A percentile compares a stretch with the other conserved stretches of the same genome.
Evolutionary conservation across 1,140 invertebrate genomes (phyloP).

Genomic region (Leptopilina boulardi): DNA sequence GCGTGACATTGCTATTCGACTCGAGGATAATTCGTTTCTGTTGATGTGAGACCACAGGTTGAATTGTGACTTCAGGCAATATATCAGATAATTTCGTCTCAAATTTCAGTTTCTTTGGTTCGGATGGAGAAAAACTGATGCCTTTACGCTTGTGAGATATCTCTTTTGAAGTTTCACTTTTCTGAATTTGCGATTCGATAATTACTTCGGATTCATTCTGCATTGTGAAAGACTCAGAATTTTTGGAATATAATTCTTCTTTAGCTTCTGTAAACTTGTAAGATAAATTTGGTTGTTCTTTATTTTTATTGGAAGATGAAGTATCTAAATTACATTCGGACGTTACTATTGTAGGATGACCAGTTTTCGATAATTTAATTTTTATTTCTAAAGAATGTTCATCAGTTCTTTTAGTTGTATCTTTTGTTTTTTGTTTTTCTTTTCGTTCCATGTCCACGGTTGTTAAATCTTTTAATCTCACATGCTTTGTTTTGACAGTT

Average conservation of each 20-base stretch:
- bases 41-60: slow-evolving; percentile 64
- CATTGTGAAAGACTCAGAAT: slow-evolving; percentile 41
- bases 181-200: slow-evolving; percentile 63
- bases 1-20: slow-evolving; percentile 63
- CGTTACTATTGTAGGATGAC: slow-evolving; percentile 67
- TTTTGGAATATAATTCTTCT: slow-evolving; percentile 35
- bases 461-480: slow-evolving; percentile 55
- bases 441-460: slow-evolving; percentile 58
- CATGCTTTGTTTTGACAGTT: slow-evolving; percentile 55
- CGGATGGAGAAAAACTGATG: slow-evolving; percentile 63
- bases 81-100: slow-evolving; percentile 69
- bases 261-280: slow-evolving; percentile 54
- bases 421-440: slow-evolving; percentile 51
- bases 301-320: slow-evolving; percentile 44
- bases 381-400: slow-evolving; percentile 54
- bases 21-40: slow-evolving; percentile 59
- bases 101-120: slow-evolving; percentile 69
- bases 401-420: slow-evolving; percentile 37
- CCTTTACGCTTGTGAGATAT: slow-evolving; percentile 68
- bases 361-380: slow-evolving; percentile 60
- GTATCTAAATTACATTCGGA: slow-evolving; percentile 60
- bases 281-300: slow-evolving; percentile 35
- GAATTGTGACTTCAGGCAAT: slow-evolving; percentile 71
- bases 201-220: slow-evolving; percentile 61
- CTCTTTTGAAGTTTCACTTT: slow-evolving; percentile 50